Percentiles rank a stretch among this genome's conserved stretches.
Evolutionary conservation across 2,113 vertebrate genomes (phyloP).

Genomic region (Crotalus viridis): DNA sequence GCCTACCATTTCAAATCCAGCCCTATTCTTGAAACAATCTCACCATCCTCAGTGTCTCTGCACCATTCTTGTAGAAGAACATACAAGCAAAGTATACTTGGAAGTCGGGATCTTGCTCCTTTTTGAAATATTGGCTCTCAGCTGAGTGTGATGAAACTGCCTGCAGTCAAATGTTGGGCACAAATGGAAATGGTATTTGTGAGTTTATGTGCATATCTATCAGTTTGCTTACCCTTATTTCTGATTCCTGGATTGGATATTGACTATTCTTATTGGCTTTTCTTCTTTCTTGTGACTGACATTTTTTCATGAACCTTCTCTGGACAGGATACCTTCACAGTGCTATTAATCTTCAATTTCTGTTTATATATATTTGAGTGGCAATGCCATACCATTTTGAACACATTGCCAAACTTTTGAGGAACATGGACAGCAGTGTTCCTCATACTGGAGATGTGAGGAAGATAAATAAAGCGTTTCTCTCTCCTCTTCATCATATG

Average conservation of each 20-base stretch:
- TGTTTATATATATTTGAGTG: slow-evolving; percentile 11
- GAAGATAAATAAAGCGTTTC: slow-evolving; percentile 50
- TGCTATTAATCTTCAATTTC: not conserved
- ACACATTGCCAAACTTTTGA: slow-evolving; percentile 36
- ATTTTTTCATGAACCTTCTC: not conserved
- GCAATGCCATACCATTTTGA: slow-evolving; percentile 46
- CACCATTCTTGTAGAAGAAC: not conserved
- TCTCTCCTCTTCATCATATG: slow-evolving; percentile 58
- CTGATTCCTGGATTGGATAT: not conserved
- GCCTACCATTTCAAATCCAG: not conserved
- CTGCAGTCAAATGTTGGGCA: not conserved
- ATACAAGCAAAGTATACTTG: not conserved
- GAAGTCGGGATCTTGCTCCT: not conserved
- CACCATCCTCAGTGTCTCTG: not conserved
- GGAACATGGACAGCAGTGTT: slow-evolving; percentile 36
- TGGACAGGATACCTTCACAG: not conserved
- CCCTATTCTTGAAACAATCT: not conserved
- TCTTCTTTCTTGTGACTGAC: not conserved
- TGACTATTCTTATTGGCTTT: not conserved
- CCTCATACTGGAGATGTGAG: slow-evolving; percentile 39
- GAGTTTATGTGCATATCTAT: not conserved
- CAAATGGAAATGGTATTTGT: not conserved
- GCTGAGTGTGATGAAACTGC: not conserved
- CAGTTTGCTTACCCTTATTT: not conserved
- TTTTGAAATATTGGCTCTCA: not conserved